Evolutionary conservation across 2,888 invertebrate genomes (phyloP).

Genomic region (Rugalucina vietnamica): DNA sequence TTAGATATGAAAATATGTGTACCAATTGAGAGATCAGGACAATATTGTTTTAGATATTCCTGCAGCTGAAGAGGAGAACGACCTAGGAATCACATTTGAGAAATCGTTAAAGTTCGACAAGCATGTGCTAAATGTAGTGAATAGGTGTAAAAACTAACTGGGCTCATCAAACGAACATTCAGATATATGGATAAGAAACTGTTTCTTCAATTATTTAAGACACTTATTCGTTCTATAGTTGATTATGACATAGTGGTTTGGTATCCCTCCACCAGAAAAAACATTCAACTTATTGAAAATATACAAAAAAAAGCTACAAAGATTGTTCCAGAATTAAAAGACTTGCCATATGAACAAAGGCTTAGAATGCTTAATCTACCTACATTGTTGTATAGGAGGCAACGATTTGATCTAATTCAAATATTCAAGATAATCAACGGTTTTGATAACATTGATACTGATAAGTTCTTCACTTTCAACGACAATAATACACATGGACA

Average conservation of each 20-base stretch:
- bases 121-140: background rate
- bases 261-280: background rate
- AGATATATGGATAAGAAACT: background rate
- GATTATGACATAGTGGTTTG: background rate
- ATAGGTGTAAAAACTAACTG: background rate
- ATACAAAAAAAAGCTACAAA: background rate
- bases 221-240: background rate
- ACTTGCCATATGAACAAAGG: background rate
- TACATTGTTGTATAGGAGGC: constrained; percentile 1
- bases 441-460: background rate
- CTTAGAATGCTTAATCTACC: background rate
- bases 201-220: background rate
- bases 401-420: background rate
- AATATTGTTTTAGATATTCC: background rate
- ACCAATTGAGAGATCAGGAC: background rate
- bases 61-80: background rate
- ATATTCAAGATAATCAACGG: constrained; percentile 7
- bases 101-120: background rate
- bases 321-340: background rate
- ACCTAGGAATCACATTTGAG: background rate
- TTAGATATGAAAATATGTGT: background rate
- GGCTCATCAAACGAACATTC: background rate
- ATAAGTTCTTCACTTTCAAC: background rate
- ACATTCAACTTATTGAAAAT: background rate
- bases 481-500: background rate